Conservation (phyloP, 30 jellyfish, hydroid and myxozoan species). For the Turritopsis rubra region DNA sequence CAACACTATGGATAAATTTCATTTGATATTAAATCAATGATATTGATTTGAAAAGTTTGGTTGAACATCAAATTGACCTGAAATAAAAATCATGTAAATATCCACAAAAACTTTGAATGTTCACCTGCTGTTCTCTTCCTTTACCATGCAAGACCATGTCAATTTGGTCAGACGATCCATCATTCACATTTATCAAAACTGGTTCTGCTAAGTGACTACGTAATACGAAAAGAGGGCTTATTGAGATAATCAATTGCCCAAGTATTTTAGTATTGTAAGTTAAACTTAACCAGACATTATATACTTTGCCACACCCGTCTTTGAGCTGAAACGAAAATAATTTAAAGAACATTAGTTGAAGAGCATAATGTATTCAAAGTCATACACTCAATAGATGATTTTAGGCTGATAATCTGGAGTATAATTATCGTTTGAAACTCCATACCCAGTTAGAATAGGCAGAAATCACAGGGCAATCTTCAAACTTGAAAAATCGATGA, state of each 20-base stretch:
- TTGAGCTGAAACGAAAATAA: neutral
- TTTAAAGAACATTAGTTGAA: neutral
- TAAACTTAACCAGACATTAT: constrained; percentile 6
- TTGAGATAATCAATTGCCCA: neutral
- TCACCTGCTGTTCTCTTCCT: constrained; percentile 1
- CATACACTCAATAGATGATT: too few relatives aligned
- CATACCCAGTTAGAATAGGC: too few relatives aligned
- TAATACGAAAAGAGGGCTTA: neutral
- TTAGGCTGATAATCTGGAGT: too few relatives aligned
- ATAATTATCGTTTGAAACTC: too few relatives aligned
- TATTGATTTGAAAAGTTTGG: too few relatives aligned
- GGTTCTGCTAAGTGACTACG: constrained; percentile 7
- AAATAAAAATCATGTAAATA: too few relatives aligned
- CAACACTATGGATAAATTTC: too few relatives aligned
- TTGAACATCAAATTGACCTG: too few relatives aligned
- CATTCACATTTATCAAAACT: neutral
- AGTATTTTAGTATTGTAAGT: neutral
- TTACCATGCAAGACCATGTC: neutral
- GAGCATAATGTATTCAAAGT: too few relatives aligned
- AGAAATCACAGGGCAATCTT: too few relatives aligned
- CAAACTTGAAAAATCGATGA: neutral
- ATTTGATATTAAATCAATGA: too few relatives aligned
- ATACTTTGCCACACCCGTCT: neutral
- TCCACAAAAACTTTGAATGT: neutral
- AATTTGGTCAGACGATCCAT: neutral